These are phyloP conservation scores for Prunella himalayana DNA, from an alignment of 2,113 vertebrate species.

Conservation along the genomic window DNA sequence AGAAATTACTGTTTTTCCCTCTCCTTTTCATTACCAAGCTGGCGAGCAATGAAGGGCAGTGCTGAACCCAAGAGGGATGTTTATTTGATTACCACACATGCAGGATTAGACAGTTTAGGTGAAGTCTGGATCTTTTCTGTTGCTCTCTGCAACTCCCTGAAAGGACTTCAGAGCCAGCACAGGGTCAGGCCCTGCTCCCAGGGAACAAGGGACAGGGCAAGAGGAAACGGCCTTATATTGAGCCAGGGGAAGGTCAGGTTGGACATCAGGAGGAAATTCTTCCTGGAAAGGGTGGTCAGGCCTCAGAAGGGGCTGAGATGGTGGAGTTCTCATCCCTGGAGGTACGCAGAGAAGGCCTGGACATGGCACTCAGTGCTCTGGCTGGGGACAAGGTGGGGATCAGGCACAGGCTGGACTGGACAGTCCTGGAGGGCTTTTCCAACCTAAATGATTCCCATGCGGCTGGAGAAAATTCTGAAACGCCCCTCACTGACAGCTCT, in stretches of 20 bases:
- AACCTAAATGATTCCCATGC: neutral
- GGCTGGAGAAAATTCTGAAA: neutral
- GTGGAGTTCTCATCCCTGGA: neutral
- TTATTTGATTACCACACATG: neutral
- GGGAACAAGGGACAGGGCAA: neutral
- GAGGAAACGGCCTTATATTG: neutral
- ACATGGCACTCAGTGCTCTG: neutral
- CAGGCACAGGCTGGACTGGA: neutral
- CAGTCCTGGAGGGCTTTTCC: neutral
- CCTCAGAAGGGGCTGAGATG: neutral
- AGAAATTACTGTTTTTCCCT: neutral
- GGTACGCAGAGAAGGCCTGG: neutral
- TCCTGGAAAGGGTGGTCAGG: neutral
- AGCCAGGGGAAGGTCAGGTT: neutral
- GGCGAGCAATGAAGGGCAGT: neutral
- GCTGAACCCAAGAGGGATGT: neutral
- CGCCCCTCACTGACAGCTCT: neutral
- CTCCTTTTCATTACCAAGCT: neutral
- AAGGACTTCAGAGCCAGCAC: neutral
- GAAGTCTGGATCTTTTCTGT: neutral
- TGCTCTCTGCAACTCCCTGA: neutral
- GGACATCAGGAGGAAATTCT: neutral
- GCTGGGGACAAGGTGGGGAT: neutral
- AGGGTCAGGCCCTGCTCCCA: neutral
- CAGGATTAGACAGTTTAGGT: neutral